Base-by-base conservation (phyloP, 2,113 vertebrate species). In the Hyla sarda region DNA sequence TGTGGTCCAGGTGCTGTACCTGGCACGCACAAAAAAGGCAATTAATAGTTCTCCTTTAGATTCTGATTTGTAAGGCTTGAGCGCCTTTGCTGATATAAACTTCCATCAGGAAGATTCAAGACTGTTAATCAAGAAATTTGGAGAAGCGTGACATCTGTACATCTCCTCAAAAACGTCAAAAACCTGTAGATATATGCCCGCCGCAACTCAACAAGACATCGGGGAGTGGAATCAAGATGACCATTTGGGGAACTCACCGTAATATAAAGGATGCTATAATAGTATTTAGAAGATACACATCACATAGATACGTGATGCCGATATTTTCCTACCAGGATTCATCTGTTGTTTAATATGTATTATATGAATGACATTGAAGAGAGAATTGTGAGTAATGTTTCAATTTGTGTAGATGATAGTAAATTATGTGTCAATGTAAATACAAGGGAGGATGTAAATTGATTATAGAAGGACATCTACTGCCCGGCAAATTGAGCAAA, bases 371-470 rank as follows among this genome's bases (percentile, higher is more conserved):
- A 87, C 85, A 87, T 82, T 82, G 77, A 87, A 37, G 85, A 74
- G 85, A 71, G 67, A 80, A 80, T 82, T 82, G 85, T 87, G 85
- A 87, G 78, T 87, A 87, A 87, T 82, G 85, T 82, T 74, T 87
- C 85, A 87, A 87, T 87, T 87, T 87, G 77, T 48, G 67, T 82
- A 87, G 85, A 87, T 87, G 85, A 87, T 87, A 87, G 85, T 87
- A 87, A 87, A 87, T 87, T 87, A 87, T 74, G 78, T 87, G 85
- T 87, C 85, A 87, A 65, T 69, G 85, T 87, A 82, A 87, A 87
- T 87, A 87, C 77, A 87, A 65, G 78, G 77, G 85, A 87, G 85
- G 78, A 72, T 87, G 78, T 87, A 87, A 82, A 87, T 82, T 87
- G 78, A 87, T 87, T 87, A 87, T 65, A 87, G 85, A 69, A 87